Conservation (phyloP, 2,888 invertebrate species). For the Argyra leucocephala region DNA sequence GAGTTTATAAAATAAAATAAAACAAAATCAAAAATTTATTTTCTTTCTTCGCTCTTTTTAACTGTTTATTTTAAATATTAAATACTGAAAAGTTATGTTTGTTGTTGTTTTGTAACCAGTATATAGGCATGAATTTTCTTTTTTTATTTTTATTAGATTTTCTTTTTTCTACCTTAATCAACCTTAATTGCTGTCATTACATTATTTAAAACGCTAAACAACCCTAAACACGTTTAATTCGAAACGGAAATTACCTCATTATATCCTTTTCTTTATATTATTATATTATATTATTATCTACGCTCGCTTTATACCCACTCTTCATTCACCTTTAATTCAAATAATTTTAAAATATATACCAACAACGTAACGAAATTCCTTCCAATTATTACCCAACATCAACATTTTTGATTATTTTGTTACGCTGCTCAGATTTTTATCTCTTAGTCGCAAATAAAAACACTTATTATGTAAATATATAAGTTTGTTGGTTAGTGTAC, state of each 20-base stretch:
- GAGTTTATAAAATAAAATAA: no score
- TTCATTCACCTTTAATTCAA: background rate
- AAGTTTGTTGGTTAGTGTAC: no score
- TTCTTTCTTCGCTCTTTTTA: no score
- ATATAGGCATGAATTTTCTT: no score
- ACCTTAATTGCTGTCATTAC: constrained; percentile 6
- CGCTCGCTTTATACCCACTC: background rate
- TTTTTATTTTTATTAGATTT: no score
- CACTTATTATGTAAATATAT: no score
- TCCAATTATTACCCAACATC: background rate
- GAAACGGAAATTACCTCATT: constrained; percentile 6
- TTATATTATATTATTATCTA: background rate
- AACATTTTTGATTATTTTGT: constrained; percentile 2
- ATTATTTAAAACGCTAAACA: constrained; percentile 3
- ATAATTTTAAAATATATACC: no score
- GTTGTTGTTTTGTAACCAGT: no score
- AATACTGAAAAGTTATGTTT: no score
- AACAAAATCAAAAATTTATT: no score
- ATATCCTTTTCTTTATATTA: background rate
- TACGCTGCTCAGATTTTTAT: background rate
- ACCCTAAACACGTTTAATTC: constrained; percentile 3
- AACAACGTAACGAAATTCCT: background rate
- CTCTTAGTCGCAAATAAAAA: background rate
- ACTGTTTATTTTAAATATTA: no score
- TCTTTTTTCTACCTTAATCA: background rate